Evolutionary conservation across 2,113 vertebrate species (phyloP).

Genomic region (Microcebus murinus): DNA sequence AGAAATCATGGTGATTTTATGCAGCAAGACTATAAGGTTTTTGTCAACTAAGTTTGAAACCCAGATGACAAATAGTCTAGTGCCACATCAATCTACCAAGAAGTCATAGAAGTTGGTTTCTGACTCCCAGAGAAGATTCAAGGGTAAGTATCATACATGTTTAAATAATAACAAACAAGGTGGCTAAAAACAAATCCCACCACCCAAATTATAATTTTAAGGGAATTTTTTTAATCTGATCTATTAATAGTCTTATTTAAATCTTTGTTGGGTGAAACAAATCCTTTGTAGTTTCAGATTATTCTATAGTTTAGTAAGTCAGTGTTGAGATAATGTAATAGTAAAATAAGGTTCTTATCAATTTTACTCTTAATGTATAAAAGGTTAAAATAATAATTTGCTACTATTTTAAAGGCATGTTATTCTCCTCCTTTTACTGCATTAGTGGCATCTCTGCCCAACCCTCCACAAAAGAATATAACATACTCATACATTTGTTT

Average conservation of each 20-base stretch:
- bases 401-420: neutral
- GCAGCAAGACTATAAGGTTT: neutral
- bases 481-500: neutral
- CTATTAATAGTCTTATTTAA: neutral
- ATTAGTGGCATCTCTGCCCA: neutral
- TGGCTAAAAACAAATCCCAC: neutral
- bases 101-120: neutral
- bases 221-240: neutral
- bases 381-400: neutral
- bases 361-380: neutral
- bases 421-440: neutral
- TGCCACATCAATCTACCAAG: neutral
- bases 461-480: neutral
- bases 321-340: neutral
- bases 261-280: neutral
- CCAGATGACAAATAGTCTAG: neutral
- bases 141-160: neutral
- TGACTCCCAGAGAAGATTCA: neutral
- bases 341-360: neutral
- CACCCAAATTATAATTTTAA: neutral
- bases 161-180: neutral
- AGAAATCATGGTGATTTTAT: neutral
- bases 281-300: neutral
- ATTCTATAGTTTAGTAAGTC: neutral
- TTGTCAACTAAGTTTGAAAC: neutral